Evolutionary conservation across 1,140 invertebrate species (phyloP), one percentile per base, ranked within the genome.

Genomic region (Pollicipes pollicipes): DNA sequence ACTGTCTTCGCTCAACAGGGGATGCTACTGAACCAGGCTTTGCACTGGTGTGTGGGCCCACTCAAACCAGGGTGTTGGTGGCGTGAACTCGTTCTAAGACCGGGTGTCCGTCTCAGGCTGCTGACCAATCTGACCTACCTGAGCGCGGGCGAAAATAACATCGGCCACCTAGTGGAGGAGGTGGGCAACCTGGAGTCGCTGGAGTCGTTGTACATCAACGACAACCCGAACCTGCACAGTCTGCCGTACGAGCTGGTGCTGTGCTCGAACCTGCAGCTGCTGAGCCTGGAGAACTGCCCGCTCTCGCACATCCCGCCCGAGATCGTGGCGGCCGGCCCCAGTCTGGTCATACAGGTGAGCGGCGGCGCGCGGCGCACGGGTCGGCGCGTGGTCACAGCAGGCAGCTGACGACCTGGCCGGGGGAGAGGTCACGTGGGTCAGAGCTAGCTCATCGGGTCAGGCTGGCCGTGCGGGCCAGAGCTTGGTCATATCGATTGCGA

Each of bases 221-320:
- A 99, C 82, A 99, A 99, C 84, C 89, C 87, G 26, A 91, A 91
- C 79, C 83, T 99, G 74, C 93, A 96, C 80, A 95, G 92, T 83
- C 83, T 99, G 74, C 97, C 97, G 35, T 98, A 96, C 82, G 97
- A 99, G 79, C 79, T 99, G 75, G 97, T 95, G 28, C 84, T 98
- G 24, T 99, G 97, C 83, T 88, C 90, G 70, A 97, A 94, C 78
- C 84, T 99, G 69, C 94, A 96, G 83, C 97, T 99, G 77, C 97
- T 99, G 90, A 97, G 93, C 77, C 98, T 99, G 82, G 97, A 99
- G 80, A 98, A 98, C 82, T 99, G 97, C 84, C 97, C 96, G 63
- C 81, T 99, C 68, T 91, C 90, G 73, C 92, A 97, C 78, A 96
- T 99, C 78, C 96, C 97, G 68, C 84, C 88, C 17, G 97, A 99